Conservation (phyloP, 2,888 invertebrate genomes). For the Cheilosia vernalis region DNA sequence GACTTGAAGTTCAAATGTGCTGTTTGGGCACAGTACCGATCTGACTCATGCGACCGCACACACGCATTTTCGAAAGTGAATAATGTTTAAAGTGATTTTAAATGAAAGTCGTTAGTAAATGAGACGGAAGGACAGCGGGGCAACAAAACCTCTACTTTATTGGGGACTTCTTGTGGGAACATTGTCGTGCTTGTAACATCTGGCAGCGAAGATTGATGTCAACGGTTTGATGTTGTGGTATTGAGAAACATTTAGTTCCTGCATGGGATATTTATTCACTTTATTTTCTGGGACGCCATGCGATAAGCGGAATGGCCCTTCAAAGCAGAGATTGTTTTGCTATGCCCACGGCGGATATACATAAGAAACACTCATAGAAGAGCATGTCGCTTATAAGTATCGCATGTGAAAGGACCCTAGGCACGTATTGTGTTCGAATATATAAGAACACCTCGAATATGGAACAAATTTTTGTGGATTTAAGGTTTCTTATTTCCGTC, state of each 20-base stretch:
- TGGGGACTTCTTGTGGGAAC: constrained; percentile 27
- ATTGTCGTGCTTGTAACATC: constrained; percentile 10
- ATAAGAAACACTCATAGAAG: no score
- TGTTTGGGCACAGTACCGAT: constrained; percentile 32
- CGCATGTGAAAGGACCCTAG: no score
- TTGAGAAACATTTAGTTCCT: background rate
- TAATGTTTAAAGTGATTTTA: constrained; percentile 65
- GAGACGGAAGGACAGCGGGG: background rate
- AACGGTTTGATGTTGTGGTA: background rate
- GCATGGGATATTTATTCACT: no score
- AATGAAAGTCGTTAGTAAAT: constrained; percentile 58
- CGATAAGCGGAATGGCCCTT: no score
- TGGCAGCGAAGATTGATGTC: background rate
- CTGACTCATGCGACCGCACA: constrained; percentile 51
- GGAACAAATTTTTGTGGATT: no score
- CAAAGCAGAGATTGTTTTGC: no score
- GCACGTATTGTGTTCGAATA: no score
- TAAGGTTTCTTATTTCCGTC: no score
- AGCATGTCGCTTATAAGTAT: no score
- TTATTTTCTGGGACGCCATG: no score
- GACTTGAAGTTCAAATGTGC: constrained; percentile 68
- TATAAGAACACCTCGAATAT: no score
- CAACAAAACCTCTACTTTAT: constrained; percentile 9
- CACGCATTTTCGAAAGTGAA: constrained; percentile 55
- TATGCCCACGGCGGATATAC: no score